These are phyloP conservation scores for Choristoneura rosaceana DNA, from an alignment of 2,888 invertebrate genomes.

Conservation along the genomic window DNA sequence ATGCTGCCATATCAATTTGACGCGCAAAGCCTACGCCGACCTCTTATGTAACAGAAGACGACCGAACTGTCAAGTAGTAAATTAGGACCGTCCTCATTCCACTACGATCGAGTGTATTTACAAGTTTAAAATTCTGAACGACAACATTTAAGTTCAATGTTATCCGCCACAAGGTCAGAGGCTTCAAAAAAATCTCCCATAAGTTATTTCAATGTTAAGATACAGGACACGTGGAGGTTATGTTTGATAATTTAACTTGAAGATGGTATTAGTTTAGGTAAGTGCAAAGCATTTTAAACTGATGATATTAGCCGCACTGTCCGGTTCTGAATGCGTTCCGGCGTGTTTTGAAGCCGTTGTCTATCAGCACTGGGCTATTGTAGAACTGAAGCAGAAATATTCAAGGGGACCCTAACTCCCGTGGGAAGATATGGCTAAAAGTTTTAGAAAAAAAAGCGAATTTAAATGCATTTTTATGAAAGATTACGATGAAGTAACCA, in stretches of 20 bases:
- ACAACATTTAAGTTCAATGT: constrained; percentile 32
- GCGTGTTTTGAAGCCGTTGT: no score
- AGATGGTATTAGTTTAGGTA: not conserved
- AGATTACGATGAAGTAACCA: no score
- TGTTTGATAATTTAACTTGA: not conserved
- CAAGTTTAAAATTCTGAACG: constrained; percentile 4
- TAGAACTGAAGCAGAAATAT: no score
- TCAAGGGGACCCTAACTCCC: no score
- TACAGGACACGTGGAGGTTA: not conserved
- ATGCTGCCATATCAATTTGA: constrained; percentile 69
- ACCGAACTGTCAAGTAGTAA: constrained; percentile 44
- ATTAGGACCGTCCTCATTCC: constrained; percentile 37
- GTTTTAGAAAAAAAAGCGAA: no score
- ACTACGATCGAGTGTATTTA: constrained; percentile 19
- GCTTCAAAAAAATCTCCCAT: not conserved
- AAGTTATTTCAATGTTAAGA: constrained; percentile 1
- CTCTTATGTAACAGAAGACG: constrained; percentile 62
- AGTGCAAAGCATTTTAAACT: not conserved
- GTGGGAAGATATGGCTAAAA: no score
- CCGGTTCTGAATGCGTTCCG: no score
- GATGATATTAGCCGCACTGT: no score
- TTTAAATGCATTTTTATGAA: no score
- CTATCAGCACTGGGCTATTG: no score
- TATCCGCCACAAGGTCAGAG: constrained; percentile 30
- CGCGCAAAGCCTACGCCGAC: constrained; percentile 58